Evolutionary conservation across 2,888 invertebrate genomes (phyloP).

Genomic region (Napeogenes sylphis): DNA sequence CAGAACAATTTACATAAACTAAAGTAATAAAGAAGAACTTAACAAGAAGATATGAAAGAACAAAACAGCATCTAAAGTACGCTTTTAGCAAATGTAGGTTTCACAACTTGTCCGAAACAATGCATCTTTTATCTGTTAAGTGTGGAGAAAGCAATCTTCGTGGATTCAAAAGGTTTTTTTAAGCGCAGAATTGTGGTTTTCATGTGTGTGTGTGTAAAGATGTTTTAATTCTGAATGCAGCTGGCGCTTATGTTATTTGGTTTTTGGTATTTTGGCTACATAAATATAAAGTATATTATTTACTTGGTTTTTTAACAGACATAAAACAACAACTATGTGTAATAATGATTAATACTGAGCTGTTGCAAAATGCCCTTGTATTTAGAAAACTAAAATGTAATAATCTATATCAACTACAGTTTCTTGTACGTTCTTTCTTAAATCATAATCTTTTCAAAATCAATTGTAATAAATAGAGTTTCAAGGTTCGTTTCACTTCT

Average conservation of each 20-base stretch:
- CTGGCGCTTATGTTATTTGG: background rate
- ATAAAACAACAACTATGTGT: too few relatives aligned
- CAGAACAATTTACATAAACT: background rate
- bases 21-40: background rate
- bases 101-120: constrained; percentile 5
- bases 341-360: too few relatives aligned
- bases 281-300: too few relatives aligned
- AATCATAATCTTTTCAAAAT: too few relatives aligned
- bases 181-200: constrained; percentile 1
- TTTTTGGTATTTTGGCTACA: background rate
- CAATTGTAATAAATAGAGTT: too few relatives aligned
- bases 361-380: too few relatives aligned
- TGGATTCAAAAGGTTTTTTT: constrained; percentile 3
- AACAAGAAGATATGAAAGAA: background rate
- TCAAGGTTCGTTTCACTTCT: too few relatives aligned
- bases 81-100: constrained; percentile 5
- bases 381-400: too few relatives aligned
- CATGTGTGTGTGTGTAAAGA: background rate
- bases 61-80: background rate
- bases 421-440: too few relatives aligned
- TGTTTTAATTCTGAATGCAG: background rate
- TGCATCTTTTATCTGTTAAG: constrained; percentile 7
- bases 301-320: too few relatives aligned
- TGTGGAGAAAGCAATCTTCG: constrained; percentile 5
- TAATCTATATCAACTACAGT: too few relatives aligned